Evolutionary conservation across 2,888 invertebrate genomes (phyloP).

Genomic region (Brachycybe producta): DNA sequence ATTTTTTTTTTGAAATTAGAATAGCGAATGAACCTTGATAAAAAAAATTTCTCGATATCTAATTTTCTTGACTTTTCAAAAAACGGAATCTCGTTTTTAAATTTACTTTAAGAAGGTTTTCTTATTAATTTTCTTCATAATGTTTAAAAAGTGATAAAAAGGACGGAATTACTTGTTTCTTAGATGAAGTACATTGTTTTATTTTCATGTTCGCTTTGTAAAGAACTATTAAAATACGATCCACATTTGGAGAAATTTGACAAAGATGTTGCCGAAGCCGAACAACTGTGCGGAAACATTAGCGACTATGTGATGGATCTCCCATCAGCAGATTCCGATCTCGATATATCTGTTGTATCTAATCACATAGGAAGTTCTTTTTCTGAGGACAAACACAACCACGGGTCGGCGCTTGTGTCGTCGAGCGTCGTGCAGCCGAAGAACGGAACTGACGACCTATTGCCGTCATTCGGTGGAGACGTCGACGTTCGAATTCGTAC

Average conservation of each 20-base stretch:
- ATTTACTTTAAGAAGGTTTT: too few relatives aligned
- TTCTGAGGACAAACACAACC: conserved; percentile 5
- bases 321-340: not conserved
- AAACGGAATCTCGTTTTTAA: too few relatives aligned
- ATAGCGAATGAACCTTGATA: not conserved
- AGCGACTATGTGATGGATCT: not conserved
- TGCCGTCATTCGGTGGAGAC: conserved; percentile 7
- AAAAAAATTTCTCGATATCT: not conserved
- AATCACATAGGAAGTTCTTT: not conserved
- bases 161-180: too few relatives aligned
- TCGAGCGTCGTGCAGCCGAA: not conserved
- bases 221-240: conserved; percentile 13
- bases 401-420: conserved; percentile 11
- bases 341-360: not conserved
- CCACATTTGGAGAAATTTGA: conserved; percentile 13
- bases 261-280: conserved; percentile 11
- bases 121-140: too few relatives aligned
- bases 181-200: too few relatives aligned
- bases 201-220: too few relatives aligned
- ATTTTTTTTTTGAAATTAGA: not conserved
- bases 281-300: conserved; percentile 8
- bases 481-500: conserved; percentile 12
- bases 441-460: too few relatives aligned
- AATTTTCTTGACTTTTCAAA: not conserved
- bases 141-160: too few relatives aligned